Percentiles rank a stretch among this genome's conserved stretches.
Evolutionary conservation across 2,888 invertebrate species (phyloP).

Genomic region (Lasius fuliginosus): DNA sequence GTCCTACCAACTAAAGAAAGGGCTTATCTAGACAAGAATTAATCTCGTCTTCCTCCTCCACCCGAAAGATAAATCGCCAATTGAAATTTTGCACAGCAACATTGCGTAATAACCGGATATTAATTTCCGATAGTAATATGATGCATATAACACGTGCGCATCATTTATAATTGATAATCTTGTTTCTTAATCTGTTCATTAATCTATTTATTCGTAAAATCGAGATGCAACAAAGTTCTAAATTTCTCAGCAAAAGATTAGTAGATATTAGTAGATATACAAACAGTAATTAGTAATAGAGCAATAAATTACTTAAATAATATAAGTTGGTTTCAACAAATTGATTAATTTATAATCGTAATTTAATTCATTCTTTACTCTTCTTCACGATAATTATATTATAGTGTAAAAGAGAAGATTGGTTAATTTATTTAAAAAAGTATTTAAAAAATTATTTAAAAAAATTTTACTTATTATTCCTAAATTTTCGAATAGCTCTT

Average conservation of each 20-base stretch:
- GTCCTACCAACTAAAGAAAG: background rate
- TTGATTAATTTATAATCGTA: background rate
- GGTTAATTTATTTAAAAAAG: background rate
- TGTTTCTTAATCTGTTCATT: too few species aligned
- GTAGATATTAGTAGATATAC: background rate
- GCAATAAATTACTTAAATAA: background rate
- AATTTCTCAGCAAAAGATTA: background rate
- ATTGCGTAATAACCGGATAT: background rate
- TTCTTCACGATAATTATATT: background rate
- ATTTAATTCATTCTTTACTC: background rate
- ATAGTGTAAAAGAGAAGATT: background rate
- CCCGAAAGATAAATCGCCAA: background rate
- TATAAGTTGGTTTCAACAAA: background rate
- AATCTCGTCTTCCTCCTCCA: background rate
- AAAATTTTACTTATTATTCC: background rate
- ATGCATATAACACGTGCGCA: background rate
- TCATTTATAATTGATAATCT: background rate
- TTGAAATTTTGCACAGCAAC: background rate
- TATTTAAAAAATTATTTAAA: background rate
- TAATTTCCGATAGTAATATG: conserved; percentile 2
- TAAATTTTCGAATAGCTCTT: background rate
- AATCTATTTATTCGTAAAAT: background rate
- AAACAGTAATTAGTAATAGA: background rate
- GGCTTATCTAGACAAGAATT: background rate
- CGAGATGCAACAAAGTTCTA: background rate